These are phyloP conservation scores for Tridacna gigas DNA, from an alignment of 2,888 invertebrate genomes.

Conservation along the genomic window DNA sequence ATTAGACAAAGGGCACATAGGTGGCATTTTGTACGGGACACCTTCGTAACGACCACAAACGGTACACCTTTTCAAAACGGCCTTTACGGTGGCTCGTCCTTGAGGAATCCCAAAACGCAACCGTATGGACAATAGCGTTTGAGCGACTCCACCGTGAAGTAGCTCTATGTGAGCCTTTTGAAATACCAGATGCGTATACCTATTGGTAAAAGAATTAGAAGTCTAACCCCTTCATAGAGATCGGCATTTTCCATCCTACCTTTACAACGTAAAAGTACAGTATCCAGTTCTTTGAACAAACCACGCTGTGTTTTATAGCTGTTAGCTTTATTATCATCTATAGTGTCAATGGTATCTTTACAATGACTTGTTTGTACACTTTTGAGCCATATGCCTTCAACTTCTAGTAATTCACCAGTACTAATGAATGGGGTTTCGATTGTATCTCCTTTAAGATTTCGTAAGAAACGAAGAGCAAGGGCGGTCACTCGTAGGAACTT, in stretches of 20 bases:
- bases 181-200: conserved; percentile 33
- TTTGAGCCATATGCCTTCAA: background rate
- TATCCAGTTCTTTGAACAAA: background rate
- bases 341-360: background rate
- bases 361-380: background rate
- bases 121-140: conserved; percentile 33
- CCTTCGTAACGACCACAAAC: conserved; percentile 34
- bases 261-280: background rate
- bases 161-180: conserved; percentile 22
- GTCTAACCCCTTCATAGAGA: background rate
- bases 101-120: conserved; percentile 40
- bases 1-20: conserved; percentile 40
- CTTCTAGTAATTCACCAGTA: background rate
- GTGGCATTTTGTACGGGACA: conserved; percentile 42
- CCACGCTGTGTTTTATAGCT: background rate
- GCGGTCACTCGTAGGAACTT: background rate
- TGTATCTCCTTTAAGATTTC: background rate
- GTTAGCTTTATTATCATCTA: background rate
- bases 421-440: background rate
- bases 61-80: conserved; percentile 29
- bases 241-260: background rate
- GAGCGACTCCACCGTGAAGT: conserved; percentile 42
- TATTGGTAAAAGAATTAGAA: conserved; percentile 19
- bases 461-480: background rate
- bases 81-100: conserved; percentile 38